A percentile compares a stretch with the other conserved stretches of the same genome.
phyloP scores from a whole-genome alignment of 2,888 invertebrate genomes.

The Eristalis intricaria region DNA sequence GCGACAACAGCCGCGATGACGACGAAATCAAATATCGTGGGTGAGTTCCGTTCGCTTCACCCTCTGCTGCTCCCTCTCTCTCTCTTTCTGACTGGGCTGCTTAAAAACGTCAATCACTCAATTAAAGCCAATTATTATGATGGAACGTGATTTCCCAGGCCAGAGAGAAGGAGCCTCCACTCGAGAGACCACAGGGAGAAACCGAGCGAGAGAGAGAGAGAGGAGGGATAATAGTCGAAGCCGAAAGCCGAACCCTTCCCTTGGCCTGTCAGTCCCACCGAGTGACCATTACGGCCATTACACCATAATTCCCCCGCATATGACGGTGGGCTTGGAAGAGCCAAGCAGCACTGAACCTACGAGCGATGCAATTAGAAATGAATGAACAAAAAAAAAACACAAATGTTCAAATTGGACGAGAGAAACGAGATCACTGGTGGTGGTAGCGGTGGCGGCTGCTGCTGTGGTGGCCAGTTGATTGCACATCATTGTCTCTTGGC shows the following conservation, averaged over 20 bases:
- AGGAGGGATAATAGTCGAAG: constrained; percentile 58
- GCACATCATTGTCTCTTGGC: constrained; percentile 57
- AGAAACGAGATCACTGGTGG: constrained; percentile 59
- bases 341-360: constrained; percentile 32
- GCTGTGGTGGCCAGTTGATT: constrained; percentile 51
- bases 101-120: constrained; percentile 81
- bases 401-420: constrained; percentile 57
- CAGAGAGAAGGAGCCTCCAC: constrained; percentile 36
- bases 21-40: constrained; percentile 68
- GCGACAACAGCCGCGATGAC: constrained; percentile 13
- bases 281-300: constrained; percentile 65
- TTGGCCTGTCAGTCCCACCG: constrained; percentile 20
- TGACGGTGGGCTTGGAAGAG: constrained; percentile 19
- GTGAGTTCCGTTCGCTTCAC: constrained; percentile 40
- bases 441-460: not conserved
- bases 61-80: not conserved
- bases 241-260: constrained; percentile 37
- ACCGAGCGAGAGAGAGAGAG: too few relatives aligned
- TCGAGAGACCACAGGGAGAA: not conserved
- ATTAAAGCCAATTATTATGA: constrained; percentile 80
- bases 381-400: constrained; percentile 25
- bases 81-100: constrained; percentile 32
- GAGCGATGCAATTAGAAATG: constrained; percentile 66
- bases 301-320: constrained; percentile 62
- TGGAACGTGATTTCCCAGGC: constrained; percentile 73